Base-by-base conservation (phyloP, 1,140 invertebrate species). In the Rhopalosiphum maidis region DNA sequence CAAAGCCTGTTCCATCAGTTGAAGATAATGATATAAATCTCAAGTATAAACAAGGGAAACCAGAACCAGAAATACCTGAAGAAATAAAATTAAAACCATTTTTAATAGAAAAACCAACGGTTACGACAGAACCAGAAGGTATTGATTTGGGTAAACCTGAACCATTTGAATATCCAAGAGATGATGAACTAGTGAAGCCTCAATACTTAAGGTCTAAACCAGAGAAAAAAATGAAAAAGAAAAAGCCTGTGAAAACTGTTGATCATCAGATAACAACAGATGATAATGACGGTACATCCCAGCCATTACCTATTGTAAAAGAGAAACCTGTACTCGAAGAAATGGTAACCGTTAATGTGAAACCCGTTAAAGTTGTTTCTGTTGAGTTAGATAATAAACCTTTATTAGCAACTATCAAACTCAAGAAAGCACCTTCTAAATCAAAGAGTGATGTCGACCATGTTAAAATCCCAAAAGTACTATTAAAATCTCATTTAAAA, bases 401-500 rank as follows among this genome's bases (percentile, higher is more conserved):
- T 43, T 96, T 96, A 93, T 97, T 97, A 94, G 96, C 96, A 37
- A 95, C 96, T 93, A 95, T 97, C 25, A 97, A 97, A 95, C 95
- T 97, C 55, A 97, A 96, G 94, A 97, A 97, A 95, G 95, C 95
- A 6, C 94, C 95, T 48, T 93, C 95, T n/a, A 94, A 95, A 94
- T 94, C 95, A 41, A 95, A 95, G 90, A 96, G 96, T 95, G 95
- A 96, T 94, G 93, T 95, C 30, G 95, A 95, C 90, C 94, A 95
- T 46, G 94, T 95, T 6, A 95, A 95, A 94, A 94, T 97, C 35
- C 97, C 96, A 2, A 97, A 97, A 95, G 95, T 97, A 77, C 95
- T 96, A 94, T 94, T 97, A 37, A 96, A 96, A 94, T 97, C 97
- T 95, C 95, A 96, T 93, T 96, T 97, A 25, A 95, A 94, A 82